A percentile compares a stretch with the other conserved stretches of the same genome.
Evolutionary conservation across 2,113 vertebrate species (phyloP).

Genomic region (human (Homo sapiens)): GRCh38 chrY:26542501-26543000

Average conservation of each 20-base stretch:
- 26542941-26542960: conserved; percentile 12
- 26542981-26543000: conserved; percentile 93
- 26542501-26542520: not conserved
- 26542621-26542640: not conserved
- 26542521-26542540: not conserved
- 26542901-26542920: not conserved
- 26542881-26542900: not conserved
- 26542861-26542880: not conserved
- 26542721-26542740: conserved; percentile 29
- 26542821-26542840: conserved; percentile 91
- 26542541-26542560: not conserved
- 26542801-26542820: conserved; percentile 91
- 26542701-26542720: conserved; percentile 18
- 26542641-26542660: not conserved
- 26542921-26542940: not conserved
- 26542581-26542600: not conserved
- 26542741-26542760: conserved; percentile 89
- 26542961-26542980: not conserved
- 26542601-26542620: not conserved
- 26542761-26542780: conserved; percentile 90
- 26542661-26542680: not conserved
- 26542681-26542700: not conserved
- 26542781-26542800: conserved; percentile 92
- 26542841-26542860: conserved; percentile 85
- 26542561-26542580: not conserved